phyloP scores from a whole-genome alignment of 2,797 vertebrate genomes.

The Limnodromus scolopaceus region DNA sequence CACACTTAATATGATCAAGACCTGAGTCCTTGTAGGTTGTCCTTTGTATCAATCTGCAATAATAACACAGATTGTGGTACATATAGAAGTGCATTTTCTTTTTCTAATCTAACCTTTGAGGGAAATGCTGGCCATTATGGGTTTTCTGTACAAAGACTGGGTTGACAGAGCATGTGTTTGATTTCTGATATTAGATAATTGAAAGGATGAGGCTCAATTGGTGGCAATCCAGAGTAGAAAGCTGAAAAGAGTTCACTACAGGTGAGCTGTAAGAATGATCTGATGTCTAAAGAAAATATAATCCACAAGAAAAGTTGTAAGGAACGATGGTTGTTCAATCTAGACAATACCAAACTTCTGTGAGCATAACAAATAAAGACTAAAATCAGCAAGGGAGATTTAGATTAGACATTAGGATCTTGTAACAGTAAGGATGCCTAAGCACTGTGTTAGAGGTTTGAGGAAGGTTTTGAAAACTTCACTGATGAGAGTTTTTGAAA shows the following conservation, averaged over 20 bases:
- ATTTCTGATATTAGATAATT: slow-evolving; percentile 29
- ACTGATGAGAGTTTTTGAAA: neutral
- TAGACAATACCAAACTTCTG: slow-evolving; percentile 1
- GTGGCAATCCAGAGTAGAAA: neutral
- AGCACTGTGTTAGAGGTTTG: neutral
- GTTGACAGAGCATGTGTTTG: neutral
- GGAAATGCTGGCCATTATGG: neutral
- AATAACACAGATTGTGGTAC: neutral
- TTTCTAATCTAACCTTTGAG: neutral
- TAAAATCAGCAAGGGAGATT: neutral
- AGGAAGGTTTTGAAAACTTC: slow-evolving; percentile 2
- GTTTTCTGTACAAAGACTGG: neutral
- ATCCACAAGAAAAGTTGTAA: neutral
- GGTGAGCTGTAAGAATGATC: neutral
- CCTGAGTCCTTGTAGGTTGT: neutral
- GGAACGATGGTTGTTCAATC: neutral
- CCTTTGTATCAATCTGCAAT: neutral
- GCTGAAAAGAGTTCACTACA: slow-evolving; percentile 12
- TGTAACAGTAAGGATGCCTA: neutral
- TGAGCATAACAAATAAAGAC: slow-evolving; percentile 23
- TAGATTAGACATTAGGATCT: neutral
- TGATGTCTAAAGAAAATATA: neutral
- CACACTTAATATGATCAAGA: neutral
- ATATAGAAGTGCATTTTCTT: neutral
- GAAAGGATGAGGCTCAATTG: slow-evolving; percentile 7